These are phyloP conservation scores for Hemiprocne comata DNA, from an alignment of 2,113 vertebrate genomes.

Conservation along the genomic window DNA sequence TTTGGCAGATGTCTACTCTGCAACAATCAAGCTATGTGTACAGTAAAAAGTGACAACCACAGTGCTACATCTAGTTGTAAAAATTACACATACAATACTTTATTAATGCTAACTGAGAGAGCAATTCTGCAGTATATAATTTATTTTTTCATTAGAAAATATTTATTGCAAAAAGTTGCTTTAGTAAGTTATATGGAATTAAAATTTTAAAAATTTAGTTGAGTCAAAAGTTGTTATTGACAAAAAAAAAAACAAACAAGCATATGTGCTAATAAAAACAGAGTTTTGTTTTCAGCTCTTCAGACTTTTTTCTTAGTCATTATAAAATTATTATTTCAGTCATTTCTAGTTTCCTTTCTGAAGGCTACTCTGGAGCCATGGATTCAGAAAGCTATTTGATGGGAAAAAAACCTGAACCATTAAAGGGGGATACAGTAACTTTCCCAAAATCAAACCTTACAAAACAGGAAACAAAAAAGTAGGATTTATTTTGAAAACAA, in stretches of 20 bases:
- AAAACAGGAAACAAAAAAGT: background rate
- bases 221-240: background rate
- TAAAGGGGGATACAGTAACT: background rate
- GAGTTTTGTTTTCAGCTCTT: background rate
- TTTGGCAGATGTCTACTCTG: conserved; percentile 91
- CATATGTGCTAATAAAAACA: background rate
- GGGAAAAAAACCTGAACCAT: background rate
- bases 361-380: background rate
- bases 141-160: conserved; percentile 15
- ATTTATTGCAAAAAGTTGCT: background rate
- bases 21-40: conserved; percentile 84
- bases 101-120: conserved; percentile 62
- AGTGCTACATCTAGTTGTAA: conserved; percentile 49
- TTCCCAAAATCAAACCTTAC: background rate
- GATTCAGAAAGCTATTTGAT: background rate
- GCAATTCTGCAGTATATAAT: conserved; percentile 18
- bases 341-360: background rate
- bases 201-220: background rate
- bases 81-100: conserved; percentile 60
- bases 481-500: background rate
- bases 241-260: background rate
- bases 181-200: background rate
- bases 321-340: background rate
- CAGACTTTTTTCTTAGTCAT: background rate
- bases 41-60: conserved; percentile 79